Conservation (phyloP, 2,888 invertebrate species). For the Brenthis ino region DNA sequence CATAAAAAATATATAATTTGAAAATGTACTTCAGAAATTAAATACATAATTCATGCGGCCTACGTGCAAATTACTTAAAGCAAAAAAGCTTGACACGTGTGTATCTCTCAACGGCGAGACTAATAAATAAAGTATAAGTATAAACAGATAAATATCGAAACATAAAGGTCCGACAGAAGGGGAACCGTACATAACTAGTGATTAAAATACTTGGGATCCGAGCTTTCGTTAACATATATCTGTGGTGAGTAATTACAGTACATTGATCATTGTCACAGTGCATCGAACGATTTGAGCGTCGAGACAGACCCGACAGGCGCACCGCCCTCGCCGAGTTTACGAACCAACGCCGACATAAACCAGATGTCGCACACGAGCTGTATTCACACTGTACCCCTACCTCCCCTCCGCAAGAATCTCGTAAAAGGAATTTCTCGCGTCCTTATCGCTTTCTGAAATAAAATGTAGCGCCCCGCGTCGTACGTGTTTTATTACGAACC, state of each 20-base stretch:
- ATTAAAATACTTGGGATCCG: constrained; percentile 33
- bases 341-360: constrained; percentile 59
- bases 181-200: constrained; percentile 32
- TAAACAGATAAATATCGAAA: constrained; percentile 34
- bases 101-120: constrained; percentile 23
- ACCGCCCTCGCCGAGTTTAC: constrained; percentile 45
- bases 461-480: constrained; percentile 76
- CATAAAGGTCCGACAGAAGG: constrained; percentile 35
- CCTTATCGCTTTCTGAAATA: constrained; percentile 82
- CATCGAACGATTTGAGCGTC: constrained; percentile 35
- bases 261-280: constrained; percentile 40
- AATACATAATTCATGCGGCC: background rate
- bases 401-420: constrained; percentile 68
- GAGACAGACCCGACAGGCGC: constrained; percentile 41
- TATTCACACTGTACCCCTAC: constrained; percentile 50
- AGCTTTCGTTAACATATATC: constrained; percentile 37
- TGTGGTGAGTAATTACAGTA: constrained; percentile 39
- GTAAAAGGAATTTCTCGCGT: constrained; percentile 80
- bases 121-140: constrained; percentile 32
- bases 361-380: constrained; percentile 73
- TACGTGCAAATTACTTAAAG: constrained; percentile 12
- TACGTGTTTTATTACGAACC: constrained; percentile 79
- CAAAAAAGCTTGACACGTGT: constrained; percentile 19
- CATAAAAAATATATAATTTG: background rate
- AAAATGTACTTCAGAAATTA: background rate